phyloP scores from a whole-genome alignment of 2,113 vertebrate species.

The Boulengeromyrus knoepffleri region DNA sequence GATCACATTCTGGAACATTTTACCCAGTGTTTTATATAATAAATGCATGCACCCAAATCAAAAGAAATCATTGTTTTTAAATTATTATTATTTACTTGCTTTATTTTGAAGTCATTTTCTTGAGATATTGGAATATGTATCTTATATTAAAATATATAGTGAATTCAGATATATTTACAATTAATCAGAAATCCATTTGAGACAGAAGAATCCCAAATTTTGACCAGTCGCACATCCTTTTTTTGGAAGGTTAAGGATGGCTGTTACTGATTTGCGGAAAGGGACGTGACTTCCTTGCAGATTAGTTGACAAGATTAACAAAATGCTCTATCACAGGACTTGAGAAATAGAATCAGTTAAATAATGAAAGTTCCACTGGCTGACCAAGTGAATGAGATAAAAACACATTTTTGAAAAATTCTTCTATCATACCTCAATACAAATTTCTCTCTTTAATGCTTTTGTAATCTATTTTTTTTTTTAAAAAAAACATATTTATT shows the following conservation, averaged over 20 bases:
- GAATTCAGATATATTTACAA: neutral
- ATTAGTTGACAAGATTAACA: neutral
- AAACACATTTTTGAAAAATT: neutral
- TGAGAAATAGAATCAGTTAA: neutral
- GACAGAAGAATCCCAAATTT: neutral
- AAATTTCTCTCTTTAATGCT: neutral
- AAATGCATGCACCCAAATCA: neutral
- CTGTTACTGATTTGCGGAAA: neutral
- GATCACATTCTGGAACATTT: neutral
- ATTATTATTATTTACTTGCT: neutral
- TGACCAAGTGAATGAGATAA: neutral
- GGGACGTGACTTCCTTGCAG: neutral
- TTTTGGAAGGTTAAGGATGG: neutral
- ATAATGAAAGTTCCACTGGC: neutral
- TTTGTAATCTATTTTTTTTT: neutral
- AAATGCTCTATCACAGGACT: neutral
- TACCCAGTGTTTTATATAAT: neutral
- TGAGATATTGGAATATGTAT: neutral
- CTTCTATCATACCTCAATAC: neutral
- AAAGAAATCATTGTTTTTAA: neutral
- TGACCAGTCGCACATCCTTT: neutral
- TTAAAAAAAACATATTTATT: neutral
- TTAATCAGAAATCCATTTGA: neutral
- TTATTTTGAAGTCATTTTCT: neutral
- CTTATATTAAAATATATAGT: neutral